These are phyloP conservation scores for Halictus rubicundus DNA, from an alignment of 1,140 invertebrate genomes.

Conservation along the genomic window DNA sequence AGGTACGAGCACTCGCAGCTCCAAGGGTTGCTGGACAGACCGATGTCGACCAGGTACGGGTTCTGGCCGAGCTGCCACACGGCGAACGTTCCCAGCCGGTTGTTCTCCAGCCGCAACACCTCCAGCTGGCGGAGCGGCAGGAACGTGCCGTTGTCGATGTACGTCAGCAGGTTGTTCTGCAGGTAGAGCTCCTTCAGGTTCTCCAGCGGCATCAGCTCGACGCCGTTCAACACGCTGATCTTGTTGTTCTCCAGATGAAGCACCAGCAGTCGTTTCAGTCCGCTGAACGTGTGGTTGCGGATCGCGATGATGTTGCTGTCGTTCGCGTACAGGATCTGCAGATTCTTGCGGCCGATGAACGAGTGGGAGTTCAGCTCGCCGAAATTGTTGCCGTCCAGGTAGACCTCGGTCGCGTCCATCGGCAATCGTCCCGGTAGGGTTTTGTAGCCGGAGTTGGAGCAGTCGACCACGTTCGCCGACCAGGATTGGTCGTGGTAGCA, in stretches of 20 bases:
- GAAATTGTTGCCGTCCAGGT: constrained; percentile 92
- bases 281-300: constrained; percentile 93
- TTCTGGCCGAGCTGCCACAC: constrained; percentile 88
- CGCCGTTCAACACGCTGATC: constrained; percentile 86
- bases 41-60: constrained; percentile 89
- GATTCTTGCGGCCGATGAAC: constrained; percentile 93
- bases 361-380: constrained; percentile 90
- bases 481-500: constrained; percentile 93
- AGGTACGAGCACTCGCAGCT: constrained; percentile 93
- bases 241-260: constrained; percentile 92
- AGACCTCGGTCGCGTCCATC: constrained; percentile 94
- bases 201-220: constrained; percentile 87
- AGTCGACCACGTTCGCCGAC: constrained; percentile 95
- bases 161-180: constrained; percentile 89
- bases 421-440: constrained; percentile 89
- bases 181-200: constrained; percentile 91
- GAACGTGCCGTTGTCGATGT: constrained; percentile 90
- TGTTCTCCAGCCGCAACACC: constrained; percentile 89
- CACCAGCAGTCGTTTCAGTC: constrained; percentile 86
- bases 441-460: constrained; percentile 87
- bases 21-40: constrained; percentile 92
- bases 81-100: constrained; percentile 88
- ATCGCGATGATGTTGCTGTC: constrained; percentile 89
- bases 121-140: constrained; percentile 86
- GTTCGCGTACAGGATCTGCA: constrained; percentile 91